Evolutionary conservation across 2,113 vertebrate genomes (phyloP).

Genomic region (Lepisosteus oculatus): DNA sequence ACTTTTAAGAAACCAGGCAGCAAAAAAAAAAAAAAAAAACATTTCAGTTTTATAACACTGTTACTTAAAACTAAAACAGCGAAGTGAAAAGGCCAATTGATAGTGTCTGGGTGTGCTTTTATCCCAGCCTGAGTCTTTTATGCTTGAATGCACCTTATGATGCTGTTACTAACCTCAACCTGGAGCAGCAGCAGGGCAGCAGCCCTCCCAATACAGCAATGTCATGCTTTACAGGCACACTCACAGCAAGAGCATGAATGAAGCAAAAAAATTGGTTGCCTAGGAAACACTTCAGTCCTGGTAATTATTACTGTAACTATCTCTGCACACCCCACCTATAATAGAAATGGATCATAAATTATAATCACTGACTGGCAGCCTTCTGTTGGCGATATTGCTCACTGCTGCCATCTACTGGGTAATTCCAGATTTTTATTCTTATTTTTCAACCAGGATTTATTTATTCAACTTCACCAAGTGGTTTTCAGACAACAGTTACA

Average conservation of each 20-base stretch:
- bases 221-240: conserved; percentile 79
- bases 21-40: conserved; percentile 45
- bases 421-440: not conserved
- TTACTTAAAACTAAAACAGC: conserved; percentile 53
- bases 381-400: conserved; percentile 67
- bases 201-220: conserved; percentile 73
- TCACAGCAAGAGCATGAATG: conserved; percentile 74
- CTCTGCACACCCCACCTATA: conserved; percentile 98
- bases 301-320: conserved; percentile 98
- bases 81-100: conserved; percentile 40
- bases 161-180: conserved; percentile 75
- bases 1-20: conserved; percentile 39
- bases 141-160: conserved; percentile 69
- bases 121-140: conserved; percentile 68
- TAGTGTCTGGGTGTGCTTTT: conserved; percentile 44
- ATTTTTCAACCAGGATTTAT: no score
- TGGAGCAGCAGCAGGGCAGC: conserved; percentile 66
- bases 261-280: conserved; percentile 77
- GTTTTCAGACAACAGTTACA: not conserved
- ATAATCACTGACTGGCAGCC: conserved; percentile 85
- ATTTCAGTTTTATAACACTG: conserved; percentile 58
- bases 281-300: conserved; percentile 93
- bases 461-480: no score
- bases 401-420: conserved; percentile 78
- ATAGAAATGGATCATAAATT: conserved; percentile 98